Conservation (phyloP, 2,888 invertebrate genomes). For the Parelbella ahira region DNA sequence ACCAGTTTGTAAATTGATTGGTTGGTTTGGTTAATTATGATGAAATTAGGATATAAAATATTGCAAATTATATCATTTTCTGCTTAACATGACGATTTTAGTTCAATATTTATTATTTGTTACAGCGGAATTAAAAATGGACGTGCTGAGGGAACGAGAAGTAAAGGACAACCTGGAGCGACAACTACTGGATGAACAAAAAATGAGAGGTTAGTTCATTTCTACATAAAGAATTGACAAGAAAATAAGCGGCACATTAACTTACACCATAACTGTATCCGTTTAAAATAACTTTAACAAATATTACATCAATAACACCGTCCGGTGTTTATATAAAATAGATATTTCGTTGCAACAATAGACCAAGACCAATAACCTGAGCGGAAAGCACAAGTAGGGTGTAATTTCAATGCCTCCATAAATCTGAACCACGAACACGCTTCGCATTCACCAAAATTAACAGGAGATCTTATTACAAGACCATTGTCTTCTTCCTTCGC, state of each 20-base stretch:
- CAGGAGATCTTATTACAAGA: conserved; percentile 69
- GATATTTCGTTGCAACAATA: conserved; percentile 29
- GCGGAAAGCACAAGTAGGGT: conserved; percentile 57
- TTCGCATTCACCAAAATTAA: conserved; percentile 70
- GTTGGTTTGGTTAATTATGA: no score
- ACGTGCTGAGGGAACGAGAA: conserved; percentile 94
- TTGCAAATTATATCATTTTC: no score
- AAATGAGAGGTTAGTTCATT: conserved; percentile 91
- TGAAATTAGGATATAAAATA: no score
- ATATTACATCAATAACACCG: background rate
- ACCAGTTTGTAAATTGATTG: no score
- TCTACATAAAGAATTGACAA: no score
- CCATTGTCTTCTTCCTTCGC: conserved; percentile 69
- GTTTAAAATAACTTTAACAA: no score
- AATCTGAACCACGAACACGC: conserved; percentile 58
- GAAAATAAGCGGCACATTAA: no score
- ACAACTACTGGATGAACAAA: conserved; percentile 95
- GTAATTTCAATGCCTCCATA: conserved; percentile 61
- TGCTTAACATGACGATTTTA: no score
- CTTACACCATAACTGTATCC: no score
- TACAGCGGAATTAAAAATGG: conserved; percentile 98
- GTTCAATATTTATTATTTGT: no score
- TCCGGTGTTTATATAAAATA: conserved; percentile 14
- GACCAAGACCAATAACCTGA: conserved; percentile 36
- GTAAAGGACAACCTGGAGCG: conserved; percentile 96